Evolutionary conservation across 2,113 vertebrate species (phyloP).

Genomic region (Zapornia atra): DNA sequence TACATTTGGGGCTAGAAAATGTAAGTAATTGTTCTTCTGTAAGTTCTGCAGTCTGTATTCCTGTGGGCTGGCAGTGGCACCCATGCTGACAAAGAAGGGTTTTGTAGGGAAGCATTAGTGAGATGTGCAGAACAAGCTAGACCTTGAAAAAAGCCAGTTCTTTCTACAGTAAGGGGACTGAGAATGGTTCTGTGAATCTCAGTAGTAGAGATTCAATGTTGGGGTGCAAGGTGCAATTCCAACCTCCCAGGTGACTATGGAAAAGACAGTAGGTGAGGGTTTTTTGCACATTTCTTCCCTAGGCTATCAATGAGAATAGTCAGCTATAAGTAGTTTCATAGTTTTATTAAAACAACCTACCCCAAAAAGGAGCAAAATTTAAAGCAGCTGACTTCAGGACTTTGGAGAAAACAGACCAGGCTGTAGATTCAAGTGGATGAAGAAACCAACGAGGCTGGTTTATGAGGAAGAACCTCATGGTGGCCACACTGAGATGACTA

Average conservation of each 20-base stretch:
- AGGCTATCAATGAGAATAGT: background rate
- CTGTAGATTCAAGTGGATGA: background rate
- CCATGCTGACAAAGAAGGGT: background rate
- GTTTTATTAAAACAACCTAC: background rate
- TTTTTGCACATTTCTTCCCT: background rate
- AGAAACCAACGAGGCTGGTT: background rate
- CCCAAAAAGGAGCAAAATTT: background rate
- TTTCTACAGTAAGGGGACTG: background rate
- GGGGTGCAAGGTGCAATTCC: background rate
- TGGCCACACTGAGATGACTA: background rate
- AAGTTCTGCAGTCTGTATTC: background rate
- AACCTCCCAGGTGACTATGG: background rate
- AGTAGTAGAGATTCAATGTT: background rate
- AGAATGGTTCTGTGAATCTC: background rate
- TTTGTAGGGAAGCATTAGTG: background rate
- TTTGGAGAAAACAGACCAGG: background rate
- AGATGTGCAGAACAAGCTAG: background rate
- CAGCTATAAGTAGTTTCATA: background rate
- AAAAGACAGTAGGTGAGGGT: background rate
- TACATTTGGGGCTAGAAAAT: background rate
- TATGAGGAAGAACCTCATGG: background rate
- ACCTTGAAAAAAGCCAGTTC: background rate
- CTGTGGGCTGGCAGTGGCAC: background rate
- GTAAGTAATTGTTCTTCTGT: background rate
- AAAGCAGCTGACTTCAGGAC: background rate